Conservation (phyloP, 2,113 vertebrate species). For the Pimephales promelas region DNA sequence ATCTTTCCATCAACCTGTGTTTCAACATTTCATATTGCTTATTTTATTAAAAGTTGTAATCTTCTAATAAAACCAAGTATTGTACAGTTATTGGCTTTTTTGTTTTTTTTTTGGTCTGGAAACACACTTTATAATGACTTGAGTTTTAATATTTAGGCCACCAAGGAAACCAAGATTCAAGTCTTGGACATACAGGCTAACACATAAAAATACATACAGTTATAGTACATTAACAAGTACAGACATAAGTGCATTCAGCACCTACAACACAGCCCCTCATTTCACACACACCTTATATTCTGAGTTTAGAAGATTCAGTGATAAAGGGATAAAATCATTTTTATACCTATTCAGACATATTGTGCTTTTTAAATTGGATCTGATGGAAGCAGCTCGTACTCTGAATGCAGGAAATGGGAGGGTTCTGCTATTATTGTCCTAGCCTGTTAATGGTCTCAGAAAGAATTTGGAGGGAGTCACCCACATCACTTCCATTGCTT, state of each 20-base stretch:
- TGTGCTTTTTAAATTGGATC: not conserved
- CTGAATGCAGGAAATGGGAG: no score
- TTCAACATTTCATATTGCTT: not conserved
- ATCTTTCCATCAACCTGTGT: not conserved
- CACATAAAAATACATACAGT: not conserved
- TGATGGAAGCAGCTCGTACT: no score
- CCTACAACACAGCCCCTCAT: not conserved
- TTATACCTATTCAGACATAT: not conserved
- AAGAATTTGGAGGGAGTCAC: no score
- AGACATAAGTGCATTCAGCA: not conserved
- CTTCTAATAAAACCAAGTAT: slow-evolving; percentile 17
- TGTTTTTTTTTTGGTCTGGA: not conserved
- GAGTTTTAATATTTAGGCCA: not conserved
- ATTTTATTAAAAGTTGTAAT: slow-evolving; percentile 1
- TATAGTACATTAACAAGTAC: not conserved
- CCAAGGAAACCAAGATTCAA: no score
- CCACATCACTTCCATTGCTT: no score
- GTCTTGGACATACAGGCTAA: not conserved
- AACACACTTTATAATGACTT: not conserved
- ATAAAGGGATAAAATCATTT: not conserved
- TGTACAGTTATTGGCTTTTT: not conserved
- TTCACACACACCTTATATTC: not conserved
- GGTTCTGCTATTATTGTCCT: no score
- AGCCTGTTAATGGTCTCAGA: no score
- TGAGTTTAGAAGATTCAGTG: not conserved